Evolutionary conservation across 2,113 vertebrate genomes (phyloP).

Genomic region (Ophiodon elongatus): DNA sequence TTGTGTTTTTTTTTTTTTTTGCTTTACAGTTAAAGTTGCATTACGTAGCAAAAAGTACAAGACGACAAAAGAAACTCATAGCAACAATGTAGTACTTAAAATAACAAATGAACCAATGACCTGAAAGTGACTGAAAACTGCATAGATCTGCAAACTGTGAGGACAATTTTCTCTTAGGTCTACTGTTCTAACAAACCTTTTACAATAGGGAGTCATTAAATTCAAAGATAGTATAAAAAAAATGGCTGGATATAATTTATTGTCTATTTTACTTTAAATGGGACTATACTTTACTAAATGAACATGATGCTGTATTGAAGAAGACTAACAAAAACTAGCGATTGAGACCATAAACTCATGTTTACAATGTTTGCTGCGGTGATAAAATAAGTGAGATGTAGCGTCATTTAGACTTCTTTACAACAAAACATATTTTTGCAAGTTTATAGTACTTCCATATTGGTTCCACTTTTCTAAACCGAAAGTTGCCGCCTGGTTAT

Average conservation of each 20-base stretch:
- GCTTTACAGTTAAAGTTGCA: conserved; percentile 49
- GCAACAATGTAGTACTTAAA: conserved; percentile 18
- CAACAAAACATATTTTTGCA: neutral
- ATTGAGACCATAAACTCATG: neutral
- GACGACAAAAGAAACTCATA: neutral
- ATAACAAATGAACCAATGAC: conserved; percentile 36
- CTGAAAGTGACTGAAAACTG: conserved; percentile 26
- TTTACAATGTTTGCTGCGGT: neutral
- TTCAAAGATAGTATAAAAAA: neutral
- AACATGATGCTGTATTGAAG: neutral
- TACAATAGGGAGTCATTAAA: neutral
- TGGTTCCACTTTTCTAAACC: neutral
- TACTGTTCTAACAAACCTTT: conserved; percentile 23
- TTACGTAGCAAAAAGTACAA: conserved; percentile 38
- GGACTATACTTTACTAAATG: neutral
- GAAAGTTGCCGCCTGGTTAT: neutral
- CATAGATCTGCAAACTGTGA: conserved; percentile 14
- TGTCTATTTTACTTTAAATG: neutral
- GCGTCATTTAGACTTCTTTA: neutral
- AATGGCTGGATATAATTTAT: neutral
- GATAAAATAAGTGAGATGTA: neutral
- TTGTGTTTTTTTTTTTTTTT: conserved; percentile 23
- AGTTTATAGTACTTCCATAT: neutral
- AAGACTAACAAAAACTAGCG: neutral
- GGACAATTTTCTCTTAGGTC: neutral